Evolutionary conservation across 2,888 invertebrate genomes (phyloP), one percentile per base, ranked within the genome.

Genomic region (Calameuta pallipes): DNA sequence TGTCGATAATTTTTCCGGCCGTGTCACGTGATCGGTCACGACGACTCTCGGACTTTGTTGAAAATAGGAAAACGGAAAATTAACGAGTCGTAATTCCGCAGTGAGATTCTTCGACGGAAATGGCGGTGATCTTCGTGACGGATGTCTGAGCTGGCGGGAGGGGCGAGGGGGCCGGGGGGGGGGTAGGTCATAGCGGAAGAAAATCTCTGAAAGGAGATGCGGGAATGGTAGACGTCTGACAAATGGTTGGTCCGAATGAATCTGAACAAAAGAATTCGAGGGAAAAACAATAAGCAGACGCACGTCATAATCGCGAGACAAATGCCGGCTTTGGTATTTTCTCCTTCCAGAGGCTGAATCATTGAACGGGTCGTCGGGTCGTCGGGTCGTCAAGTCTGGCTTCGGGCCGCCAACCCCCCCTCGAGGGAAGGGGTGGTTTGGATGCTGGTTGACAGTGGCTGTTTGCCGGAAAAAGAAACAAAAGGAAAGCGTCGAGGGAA

Each of bases 281-380:
- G 35, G 75, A 79, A 77, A 78, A 80, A 82, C 79, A 80, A 82
- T 73, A 74, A 69, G 31, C 73, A 76, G 69, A 69, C 76, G 78
- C 33, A 75, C 69, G 76, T 80, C 80, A 80, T 77, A 82, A 81
- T 82, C 79, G 75, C 36, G 74, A 81, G 80, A 81, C 77, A 78
- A 81, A 82, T 80, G 77, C 76, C 75, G 71, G 71, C 71, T 71
- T 34, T 71, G 56, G 56, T 56, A 56, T 56, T 56, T 56, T 56
- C 56, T 56, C 23, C 9, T 56, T 56, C 6, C 23, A 9, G 15
- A 56, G 23, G 23, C 23, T 56, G 56, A 56, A 56, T 56, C 56
- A 56, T 56, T 23, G 56, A 23, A 56, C 33, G 71, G 71, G 12
- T 4, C 34, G 31, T 0, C 34, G 31, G 33, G 71, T 31, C 71